Evolutionary conservation across 1,140 invertebrate genomes (phyloP).

Genomic region (Mizuhopecten yessoensis): DNA sequence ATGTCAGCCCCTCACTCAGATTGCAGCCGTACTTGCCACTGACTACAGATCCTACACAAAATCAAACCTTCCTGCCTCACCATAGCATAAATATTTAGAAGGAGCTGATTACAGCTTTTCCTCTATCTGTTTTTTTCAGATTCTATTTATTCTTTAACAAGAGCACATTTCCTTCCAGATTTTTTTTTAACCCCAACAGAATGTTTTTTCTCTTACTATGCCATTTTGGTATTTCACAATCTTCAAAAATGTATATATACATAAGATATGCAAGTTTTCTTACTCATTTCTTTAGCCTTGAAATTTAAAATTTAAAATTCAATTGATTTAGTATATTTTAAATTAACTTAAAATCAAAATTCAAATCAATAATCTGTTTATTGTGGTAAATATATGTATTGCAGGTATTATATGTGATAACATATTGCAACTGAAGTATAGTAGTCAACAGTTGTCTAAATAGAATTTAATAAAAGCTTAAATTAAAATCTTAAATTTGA

Average conservation of each 20-base stretch:
- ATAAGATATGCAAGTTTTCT: neutral
- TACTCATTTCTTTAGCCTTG: neutral
- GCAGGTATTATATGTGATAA: no score
- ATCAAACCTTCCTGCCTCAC: neutral
- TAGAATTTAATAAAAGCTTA: neutral
- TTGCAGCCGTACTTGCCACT: slow-evolving; percentile 1
- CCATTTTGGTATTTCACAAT: slow-evolving; percentile 1
- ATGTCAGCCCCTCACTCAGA: neutral
- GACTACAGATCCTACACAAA: neutral
- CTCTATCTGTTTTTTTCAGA: slow-evolving; percentile 28
- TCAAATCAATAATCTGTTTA: no score
- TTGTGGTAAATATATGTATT: no score
- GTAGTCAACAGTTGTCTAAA: neutral
- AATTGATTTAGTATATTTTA: no score
- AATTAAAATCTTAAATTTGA: neutral
- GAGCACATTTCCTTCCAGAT: neutral
- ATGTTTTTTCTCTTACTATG: neutral
- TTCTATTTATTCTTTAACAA: slow-evolving; percentile 19
- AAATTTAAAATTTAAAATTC: neutral
- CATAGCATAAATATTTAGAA: neutral
- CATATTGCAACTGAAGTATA: no score
- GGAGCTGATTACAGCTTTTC: slow-evolving; percentile 16
- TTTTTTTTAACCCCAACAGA: neutral
- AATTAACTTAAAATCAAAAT: no score
- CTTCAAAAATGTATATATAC: no score